Evolutionary conservation across 2,888 invertebrate species (phyloP).

Genomic region (Trilocha varians): DNA sequence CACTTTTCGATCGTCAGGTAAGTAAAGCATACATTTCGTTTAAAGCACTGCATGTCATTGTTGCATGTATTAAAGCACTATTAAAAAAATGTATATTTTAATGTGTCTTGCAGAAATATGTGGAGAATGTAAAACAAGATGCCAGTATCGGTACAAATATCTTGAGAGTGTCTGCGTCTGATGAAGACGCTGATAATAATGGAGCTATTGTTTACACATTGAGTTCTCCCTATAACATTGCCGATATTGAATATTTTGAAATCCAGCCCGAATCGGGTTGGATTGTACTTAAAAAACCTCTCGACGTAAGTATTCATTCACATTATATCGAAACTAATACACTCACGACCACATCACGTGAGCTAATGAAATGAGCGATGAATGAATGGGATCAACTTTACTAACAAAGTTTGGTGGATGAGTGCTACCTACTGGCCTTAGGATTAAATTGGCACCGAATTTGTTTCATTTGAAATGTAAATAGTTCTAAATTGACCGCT

Average conservation of each 20-base stretch:
- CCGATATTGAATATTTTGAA: constrained; percentile 95
- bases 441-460: constrained; percentile 72
- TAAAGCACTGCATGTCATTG: constrained; percentile 19
- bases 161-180: constrained; percentile 94
- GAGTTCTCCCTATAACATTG: constrained; percentile 90
- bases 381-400: constrained; percentile 67
- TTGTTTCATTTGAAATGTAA: constrained; percentile 67
- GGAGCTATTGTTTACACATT: constrained; percentile 94
- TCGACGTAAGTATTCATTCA: constrained; percentile 89
- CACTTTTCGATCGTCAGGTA: constrained; percentile 95
- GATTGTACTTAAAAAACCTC: constrained; percentile 94
- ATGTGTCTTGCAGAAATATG: constrained; percentile 86
- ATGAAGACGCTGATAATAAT: constrained; percentile 97
- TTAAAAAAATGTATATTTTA: constrained; percentile 22
- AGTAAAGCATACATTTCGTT: constrained; percentile 30
- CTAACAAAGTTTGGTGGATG: constrained; percentile 69
- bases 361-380: constrained; percentile 53
- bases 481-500: constrained; percentile 70
- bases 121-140: constrained; percentile 97
- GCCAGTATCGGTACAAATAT: constrained; percentile 96
- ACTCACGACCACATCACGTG: constrained; percentile 25
- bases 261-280: constrained; percentile 98
- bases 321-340: constrained; percentile 5
- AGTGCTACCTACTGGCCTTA: constrained; percentile 72
- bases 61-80: constrained; percentile 34